Conservation (phyloP, 2,888 invertebrate genomes). For the Cartodere bifasciata region DNA sequence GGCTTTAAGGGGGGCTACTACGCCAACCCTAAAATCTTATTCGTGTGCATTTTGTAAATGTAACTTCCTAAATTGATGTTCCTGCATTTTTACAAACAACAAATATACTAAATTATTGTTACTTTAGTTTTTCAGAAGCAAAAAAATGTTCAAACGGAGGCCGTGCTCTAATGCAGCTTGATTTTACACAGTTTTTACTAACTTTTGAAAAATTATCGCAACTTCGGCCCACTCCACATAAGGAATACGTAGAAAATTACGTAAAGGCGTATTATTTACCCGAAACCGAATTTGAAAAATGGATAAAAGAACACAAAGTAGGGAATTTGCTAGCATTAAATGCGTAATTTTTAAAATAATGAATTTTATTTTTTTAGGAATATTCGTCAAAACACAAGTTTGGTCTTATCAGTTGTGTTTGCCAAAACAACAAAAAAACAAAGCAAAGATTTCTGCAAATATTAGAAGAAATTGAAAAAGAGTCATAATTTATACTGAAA, state of each 20-base stretch:
- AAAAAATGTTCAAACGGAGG: slow-evolving; percentile 95
- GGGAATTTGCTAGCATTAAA: slow-evolving; percentile 13
- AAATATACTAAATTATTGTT: no score
- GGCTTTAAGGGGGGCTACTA: no score
- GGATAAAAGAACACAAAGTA: slow-evolving; percentile 72
- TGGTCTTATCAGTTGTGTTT: slow-evolving; percentile 72
- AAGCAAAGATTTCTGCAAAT: slow-evolving; percentile 63
- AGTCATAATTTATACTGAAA: no score
- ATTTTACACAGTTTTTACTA: slow-evolving; percentile 87
- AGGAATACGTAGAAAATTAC: slow-evolving; percentile 84
- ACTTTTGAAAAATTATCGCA: slow-evolving; percentile 81
- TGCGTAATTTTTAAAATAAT: no score
- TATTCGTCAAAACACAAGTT: slow-evolving; percentile 81
- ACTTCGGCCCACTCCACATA: slow-evolving; percentile 73
- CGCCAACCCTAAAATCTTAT: no score
- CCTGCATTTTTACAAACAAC: slow-evolving; percentile 6
- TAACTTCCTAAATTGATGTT: no score
- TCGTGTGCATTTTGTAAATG: no score
- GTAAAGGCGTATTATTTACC: slow-evolving; percentile 95
- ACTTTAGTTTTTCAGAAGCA: slow-evolving; percentile 67
- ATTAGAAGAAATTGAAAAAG: slow-evolving; percentile 45
- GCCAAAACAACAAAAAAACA: slow-evolving; percentile 78
- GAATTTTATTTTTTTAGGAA: slow-evolving; percentile 45
- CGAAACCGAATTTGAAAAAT: slow-evolving; percentile 74
- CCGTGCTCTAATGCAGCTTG: slow-evolving; percentile 92